Evolutionary conservation across 2,888 invertebrate genomes (phyloP).

Genomic region (Geotrupes spiniger): DNA sequence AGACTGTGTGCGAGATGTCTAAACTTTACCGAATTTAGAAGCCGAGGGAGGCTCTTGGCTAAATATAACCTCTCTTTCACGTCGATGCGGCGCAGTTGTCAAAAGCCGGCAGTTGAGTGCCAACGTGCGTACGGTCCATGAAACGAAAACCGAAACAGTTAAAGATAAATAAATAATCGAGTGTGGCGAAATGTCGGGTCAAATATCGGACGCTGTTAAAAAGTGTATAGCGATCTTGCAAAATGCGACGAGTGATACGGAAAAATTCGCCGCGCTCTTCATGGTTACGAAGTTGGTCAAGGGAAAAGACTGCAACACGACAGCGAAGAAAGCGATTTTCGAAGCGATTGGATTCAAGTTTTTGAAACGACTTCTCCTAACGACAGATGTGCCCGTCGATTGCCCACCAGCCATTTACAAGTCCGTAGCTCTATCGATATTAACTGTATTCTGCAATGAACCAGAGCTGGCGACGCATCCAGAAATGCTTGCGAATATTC

Average conservation of each 20-base stretch:
- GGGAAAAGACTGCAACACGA: slow-evolving; percentile 73
- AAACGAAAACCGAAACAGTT: slow-evolving; percentile 2
- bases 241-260: slow-evolving; percentile 79
- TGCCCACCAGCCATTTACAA: slow-evolving; percentile 89
- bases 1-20: slow-evolving; percentile 40
- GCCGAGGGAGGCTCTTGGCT: slow-evolving; percentile 41
- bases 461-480: slow-evolving; percentile 76
- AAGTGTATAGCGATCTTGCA: slow-evolving; percentile 81
- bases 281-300: slow-evolving; percentile 89
- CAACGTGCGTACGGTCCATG: slow-evolving; percentile 11
- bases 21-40: slow-evolving; percentile 50
- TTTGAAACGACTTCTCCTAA: slow-evolving; percentile 73
- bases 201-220: slow-evolving; percentile 76
- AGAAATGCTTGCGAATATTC: slow-evolving; percentile 79
- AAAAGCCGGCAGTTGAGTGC: slow-evolving; percentile 21
- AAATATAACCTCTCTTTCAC: slow-evolving; percentile 46
- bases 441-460: slow-evolving; percentile 83
- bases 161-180: not conserved
- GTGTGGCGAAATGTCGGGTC: slow-evolving; percentile 41
- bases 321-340: slow-evolving; percentile 73
- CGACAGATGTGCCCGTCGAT: slow-evolving; percentile 76
- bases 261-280: slow-evolving; percentile 87
- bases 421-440: slow-evolving; percentile 82
- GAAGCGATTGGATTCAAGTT: slow-evolving; percentile 89
- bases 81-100: slow-evolving; percentile 30